Conservation (phyloP, 2,797 vertebrate species). For the Nyctibius grandis region DNA sequence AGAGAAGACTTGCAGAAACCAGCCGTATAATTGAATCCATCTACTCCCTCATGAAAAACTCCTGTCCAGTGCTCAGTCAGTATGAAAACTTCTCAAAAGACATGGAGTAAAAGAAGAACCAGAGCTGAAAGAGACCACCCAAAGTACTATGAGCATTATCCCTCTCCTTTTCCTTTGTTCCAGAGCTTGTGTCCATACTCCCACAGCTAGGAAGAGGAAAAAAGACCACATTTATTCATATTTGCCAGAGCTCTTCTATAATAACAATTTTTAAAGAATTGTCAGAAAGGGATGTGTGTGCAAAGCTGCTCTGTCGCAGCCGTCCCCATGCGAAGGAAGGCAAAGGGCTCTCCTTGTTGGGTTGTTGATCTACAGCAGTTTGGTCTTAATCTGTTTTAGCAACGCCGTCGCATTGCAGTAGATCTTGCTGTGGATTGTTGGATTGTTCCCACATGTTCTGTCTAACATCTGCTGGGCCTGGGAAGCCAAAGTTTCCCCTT, state of each 20-base stretch:
- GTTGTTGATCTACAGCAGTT: slow-evolving; percentile 45
- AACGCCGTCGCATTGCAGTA: not conserved
- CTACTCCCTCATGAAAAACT: not conserved
- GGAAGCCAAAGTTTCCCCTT: slow-evolving; percentile 41
- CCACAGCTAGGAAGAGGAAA: not conserved
- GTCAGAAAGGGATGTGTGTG: not conserved
- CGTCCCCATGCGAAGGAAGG: slow-evolving; percentile 1
- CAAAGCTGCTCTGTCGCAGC: slow-evolving; percentile 23
- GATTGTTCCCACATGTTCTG: slow-evolving; percentile 52
- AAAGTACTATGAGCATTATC: not conserved
- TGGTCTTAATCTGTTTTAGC: slow-evolving; percentile 28
- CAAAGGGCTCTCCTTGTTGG: slow-evolving; percentile 30
- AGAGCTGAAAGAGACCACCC: slow-evolving; percentile 40
- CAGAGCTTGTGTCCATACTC: not conserved
- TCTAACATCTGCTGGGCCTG: slow-evolving; percentile 67
- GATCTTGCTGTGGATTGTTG: slow-evolving; percentile 43
- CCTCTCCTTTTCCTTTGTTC: not conserved
- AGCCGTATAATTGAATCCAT: not conserved
- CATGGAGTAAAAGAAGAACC: not conserved
- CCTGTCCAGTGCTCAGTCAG: not conserved
- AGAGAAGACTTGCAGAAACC: not conserved
- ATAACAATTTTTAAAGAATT: not conserved
- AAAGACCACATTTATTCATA: not conserved
- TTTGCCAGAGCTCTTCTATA: not conserved
- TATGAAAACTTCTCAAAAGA: not conserved